Percentiles rank a stretch among this genome's conserved stretches.
These are phyloP conservation scores for Microtus californicus DNA, from an alignment of 2,797 vertebrate species.

Conservation along the genomic window DNA sequence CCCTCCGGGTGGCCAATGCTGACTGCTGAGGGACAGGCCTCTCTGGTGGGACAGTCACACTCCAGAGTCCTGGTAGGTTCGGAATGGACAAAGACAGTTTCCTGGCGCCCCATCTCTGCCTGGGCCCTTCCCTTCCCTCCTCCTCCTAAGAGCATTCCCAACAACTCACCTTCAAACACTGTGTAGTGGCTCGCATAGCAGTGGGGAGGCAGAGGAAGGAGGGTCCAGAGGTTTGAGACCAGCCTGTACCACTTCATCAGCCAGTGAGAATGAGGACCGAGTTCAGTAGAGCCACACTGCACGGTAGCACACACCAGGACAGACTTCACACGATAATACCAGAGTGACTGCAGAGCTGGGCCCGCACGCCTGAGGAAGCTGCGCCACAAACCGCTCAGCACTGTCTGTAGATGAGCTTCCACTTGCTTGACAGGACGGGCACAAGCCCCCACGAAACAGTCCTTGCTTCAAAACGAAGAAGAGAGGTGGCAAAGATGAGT, in stretches of 20 bases:
- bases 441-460: not conserved
- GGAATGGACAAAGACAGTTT: not conserved
- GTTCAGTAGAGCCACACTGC: not conserved
- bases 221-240: not conserved
- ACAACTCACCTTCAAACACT: not conserved
- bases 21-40: not conserved
- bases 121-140: not conserved
- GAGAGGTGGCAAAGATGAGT: not conserved
- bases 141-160: not conserved
- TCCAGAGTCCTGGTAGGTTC: not conserved
- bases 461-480: not conserved
- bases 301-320: not conserved
- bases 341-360: not conserved
- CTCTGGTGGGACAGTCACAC: not conserved
- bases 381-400: not conserved
- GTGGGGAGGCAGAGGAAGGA: not conserved
- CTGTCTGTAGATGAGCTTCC: not conserved
- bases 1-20: not conserved
- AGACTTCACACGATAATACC: not conserved
- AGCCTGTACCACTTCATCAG: not conserved
- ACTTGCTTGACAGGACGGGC: not conserved
- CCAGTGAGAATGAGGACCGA: not conserved
- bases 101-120: not conserved
- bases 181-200: not conserved
- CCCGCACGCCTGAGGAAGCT: not conserved